These are phyloP conservation scores for Apis dorsata DNA, from an alignment of 1,140 invertebrate species.

Conservation along the genomic window DNA sequence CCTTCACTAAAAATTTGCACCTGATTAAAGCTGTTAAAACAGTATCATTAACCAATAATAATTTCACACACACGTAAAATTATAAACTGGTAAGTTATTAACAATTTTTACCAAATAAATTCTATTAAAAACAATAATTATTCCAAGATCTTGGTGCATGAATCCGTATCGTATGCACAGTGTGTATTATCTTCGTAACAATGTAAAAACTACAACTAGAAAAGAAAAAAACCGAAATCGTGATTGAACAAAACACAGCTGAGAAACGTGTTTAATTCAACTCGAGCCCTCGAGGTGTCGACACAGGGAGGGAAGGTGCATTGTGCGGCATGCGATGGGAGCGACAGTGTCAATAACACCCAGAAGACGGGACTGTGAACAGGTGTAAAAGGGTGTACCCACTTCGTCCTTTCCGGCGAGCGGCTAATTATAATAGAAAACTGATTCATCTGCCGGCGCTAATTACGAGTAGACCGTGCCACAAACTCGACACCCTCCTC, in stretches of 20 bases:
- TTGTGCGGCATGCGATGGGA: conserved; percentile 40
- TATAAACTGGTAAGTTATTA: too few relatives aligned
- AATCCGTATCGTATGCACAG: too few relatives aligned
- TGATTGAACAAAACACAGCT: not conserved
- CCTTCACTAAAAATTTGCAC: too few relatives aligned
- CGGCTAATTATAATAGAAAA: conserved; percentile 62
- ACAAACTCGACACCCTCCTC: not conserved
- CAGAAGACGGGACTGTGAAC: not conserved
- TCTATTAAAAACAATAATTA: too few relatives aligned
- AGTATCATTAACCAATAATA: too few relatives aligned
- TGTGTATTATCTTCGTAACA: too few relatives aligned
- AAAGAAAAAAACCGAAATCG: not conserved
- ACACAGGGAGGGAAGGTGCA: conserved; percentile 9
- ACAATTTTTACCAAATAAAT: too few relatives aligned
- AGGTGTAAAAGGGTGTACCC: conserved; percentile 34
- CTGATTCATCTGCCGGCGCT: conserved; percentile 54
- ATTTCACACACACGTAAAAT: too few relatives aligned
- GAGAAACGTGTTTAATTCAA: conserved; percentile 16
- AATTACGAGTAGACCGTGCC: conserved; percentile 56
- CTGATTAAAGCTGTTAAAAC: too few relatives aligned
- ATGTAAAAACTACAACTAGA: too few relatives aligned
- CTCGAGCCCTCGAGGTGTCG: not conserved
- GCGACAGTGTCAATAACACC: conserved; percentile 41
- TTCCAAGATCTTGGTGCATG: too few relatives aligned
- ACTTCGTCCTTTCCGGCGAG: conserved; percentile 59